A percentile compares a stretch with the other conserved stretches of the same genome.
Evolutionary conservation across 2,797 vertebrate species (phyloP).

Genomic region (Sciurus vulgaris): DNA sequence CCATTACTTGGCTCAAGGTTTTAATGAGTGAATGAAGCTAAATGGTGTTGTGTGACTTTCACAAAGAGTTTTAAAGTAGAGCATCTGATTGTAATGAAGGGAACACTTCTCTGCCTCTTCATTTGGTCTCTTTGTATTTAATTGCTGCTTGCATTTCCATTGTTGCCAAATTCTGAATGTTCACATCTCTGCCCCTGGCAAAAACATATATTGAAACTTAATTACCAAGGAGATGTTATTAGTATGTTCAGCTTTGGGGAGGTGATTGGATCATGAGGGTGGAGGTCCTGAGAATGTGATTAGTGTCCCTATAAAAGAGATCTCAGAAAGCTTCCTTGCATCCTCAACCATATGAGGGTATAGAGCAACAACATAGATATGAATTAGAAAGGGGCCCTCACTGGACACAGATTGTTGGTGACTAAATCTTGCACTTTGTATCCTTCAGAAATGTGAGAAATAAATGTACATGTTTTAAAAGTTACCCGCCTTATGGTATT

Average conservation of each 20-base stretch:
- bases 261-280: neutral
- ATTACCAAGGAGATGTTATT: neutral
- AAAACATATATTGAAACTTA: neutral
- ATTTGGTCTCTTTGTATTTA: neutral
- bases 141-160: neutral
- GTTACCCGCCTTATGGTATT: neutral
- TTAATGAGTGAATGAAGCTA: neutral
- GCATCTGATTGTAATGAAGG: neutral
- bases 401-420: neutral
- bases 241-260: neutral
- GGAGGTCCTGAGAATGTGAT: no score
- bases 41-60: neutral
- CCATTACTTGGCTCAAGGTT: neutral
- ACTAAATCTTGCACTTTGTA: neutral
- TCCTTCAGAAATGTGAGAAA: neutral
- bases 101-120: neutral
- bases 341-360: neutral
- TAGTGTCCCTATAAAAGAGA: neutral
- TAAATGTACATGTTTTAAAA: neutral
- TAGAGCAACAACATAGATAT: accelerated
- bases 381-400: neutral
- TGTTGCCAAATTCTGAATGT: no score
- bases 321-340: neutral
- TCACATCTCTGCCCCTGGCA: neutral
- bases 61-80: neutral